Evolutionary conservation across 1,140 invertebrate genomes (phyloP).

Genomic region (Reticulitermes speratus): DNA sequence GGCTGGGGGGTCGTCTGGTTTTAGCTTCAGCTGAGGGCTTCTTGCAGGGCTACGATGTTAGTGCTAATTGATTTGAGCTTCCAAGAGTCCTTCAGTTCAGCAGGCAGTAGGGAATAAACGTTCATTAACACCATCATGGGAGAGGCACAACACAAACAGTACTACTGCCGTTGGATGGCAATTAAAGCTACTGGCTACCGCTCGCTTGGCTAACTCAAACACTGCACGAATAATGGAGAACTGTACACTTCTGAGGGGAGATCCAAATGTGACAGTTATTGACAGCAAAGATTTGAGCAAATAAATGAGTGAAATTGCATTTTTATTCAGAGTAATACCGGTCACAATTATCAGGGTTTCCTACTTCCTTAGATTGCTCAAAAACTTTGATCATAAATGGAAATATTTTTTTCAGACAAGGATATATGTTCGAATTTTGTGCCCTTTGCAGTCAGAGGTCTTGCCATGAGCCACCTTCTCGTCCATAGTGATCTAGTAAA

Average conservation of each 20-base stretch:
- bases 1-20: not conserved
- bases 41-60: not conserved
- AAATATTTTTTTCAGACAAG: too few relatives aligned
- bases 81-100: slow-evolving; percentile 4
- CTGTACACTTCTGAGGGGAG: not conserved
- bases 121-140: not conserved
- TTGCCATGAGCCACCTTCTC: too few relatives aligned
- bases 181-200: not conserved
- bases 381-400: too few relatives aligned
- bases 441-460: too few relatives aligned
- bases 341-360: too few relatives aligned
- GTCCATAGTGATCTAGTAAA: too few relatives aligned
- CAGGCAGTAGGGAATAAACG: not conserved
- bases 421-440: too few relatives aligned
- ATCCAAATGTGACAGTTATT: not conserved
- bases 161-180: not conserved
- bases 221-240: not conserved
- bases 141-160: not conserved
- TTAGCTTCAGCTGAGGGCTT: not conserved
- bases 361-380: too few relatives aligned
- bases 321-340: too few relatives aligned
- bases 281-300: too few relatives aligned
- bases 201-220: not conserved
- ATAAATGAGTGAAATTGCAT: too few relatives aligned
- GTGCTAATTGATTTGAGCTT: slow-evolving; percentile 18